Evolutionary conservation across 2,888 invertebrate genomes (phyloP), one percentile per base, ranked within the genome.

Genomic region (Tenthredo scrophulariae): DNA sequence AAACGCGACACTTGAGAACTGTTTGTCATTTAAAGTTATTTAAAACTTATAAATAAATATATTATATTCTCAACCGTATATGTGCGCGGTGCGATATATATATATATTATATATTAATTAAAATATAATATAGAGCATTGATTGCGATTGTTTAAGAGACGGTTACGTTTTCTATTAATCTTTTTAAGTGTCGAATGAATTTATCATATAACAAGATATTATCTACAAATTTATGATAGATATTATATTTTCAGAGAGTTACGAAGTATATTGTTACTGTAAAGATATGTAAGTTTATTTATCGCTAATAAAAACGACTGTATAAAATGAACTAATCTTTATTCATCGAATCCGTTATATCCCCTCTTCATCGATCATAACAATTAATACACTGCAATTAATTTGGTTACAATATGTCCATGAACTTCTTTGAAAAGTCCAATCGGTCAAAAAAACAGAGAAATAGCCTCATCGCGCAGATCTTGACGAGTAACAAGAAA

Each of bases 231-330:
- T 91, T 88, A 89, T 88, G 85, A 92, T 91, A 92, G 91, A 92
- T 91, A 90, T 88, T 92, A 92, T 93, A 93, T 93, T 93, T 93
- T 93, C 91, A 90, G 92, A 92, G 89, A 91, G 90, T 92, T 91
- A 89, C 89, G 90, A 90, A 91, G 90, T 89, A 88, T 87, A 91
- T 93, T 93, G 93, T 93, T 93, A 93, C 90, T 92, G 92, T 93
- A 92, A 92, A 93, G 92, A 92, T 92, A 91, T 93, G 92, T 93
- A 93, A 93, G 91, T 93, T 93, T 93, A 93, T 93, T 93, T 93
- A 93, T 93, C 92, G 91, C 92, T 93, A 93, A 93, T 93, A 93
- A 93, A 93, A 92, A 89, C 72, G 84, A 84, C 74, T 84, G 85
- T 84, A 84, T 84, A 85, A 85, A 85, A 85, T 84, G 84, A 83